These are phyloP conservation scores for Luffia ferchaultella DNA, from an alignment of 2,888 invertebrate species.

Conservation along the genomic window DNA sequence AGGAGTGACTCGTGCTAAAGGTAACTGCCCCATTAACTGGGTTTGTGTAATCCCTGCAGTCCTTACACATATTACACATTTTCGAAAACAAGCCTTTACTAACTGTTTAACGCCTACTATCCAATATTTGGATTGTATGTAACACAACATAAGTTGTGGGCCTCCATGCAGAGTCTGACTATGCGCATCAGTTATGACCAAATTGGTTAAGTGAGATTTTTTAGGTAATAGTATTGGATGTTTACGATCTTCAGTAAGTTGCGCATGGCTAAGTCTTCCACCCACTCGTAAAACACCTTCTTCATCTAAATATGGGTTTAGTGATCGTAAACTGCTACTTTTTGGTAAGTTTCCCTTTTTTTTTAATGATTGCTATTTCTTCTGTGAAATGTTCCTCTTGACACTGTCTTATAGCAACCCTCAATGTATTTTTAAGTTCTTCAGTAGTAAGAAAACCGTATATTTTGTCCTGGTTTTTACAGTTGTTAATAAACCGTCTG, in stretches of 20 bases:
- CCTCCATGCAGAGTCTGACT: constrained; percentile 17
- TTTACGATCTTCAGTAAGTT: constrained; percentile 8
- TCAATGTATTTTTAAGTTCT: neutral
- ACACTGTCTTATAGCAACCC: neutral
- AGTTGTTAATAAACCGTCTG: neutral
- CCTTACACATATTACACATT: constrained; percentile 16
- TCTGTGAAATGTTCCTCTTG: constrained; percentile 1
- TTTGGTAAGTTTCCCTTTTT: too few species aligned
- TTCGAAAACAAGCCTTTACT: constrained; percentile 13
- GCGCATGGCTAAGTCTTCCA: constrained; percentile 11
- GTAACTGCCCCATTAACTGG: constrained; percentile 12
- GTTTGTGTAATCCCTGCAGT: constrained; percentile 3
- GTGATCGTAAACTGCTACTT: too few species aligned
- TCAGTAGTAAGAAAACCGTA: neutral
- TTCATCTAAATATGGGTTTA: constrained; percentile 12
- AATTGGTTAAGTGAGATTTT: constrained; percentile 12
- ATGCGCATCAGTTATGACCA: constrained; percentile 18
- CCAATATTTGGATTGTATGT: constrained; percentile 20
- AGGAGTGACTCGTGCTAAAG: constrained; percentile 9
- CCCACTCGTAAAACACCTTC: too few species aligned
- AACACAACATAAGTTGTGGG: constrained; percentile 16
- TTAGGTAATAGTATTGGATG: constrained; percentile 15
- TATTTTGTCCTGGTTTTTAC: neutral
- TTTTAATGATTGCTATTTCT: too few species aligned
- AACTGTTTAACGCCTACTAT: constrained; percentile 16